Evolutionary conservation across 2,113 vertebrate species (phyloP).

Genomic region (Pagrus major): DNA sequence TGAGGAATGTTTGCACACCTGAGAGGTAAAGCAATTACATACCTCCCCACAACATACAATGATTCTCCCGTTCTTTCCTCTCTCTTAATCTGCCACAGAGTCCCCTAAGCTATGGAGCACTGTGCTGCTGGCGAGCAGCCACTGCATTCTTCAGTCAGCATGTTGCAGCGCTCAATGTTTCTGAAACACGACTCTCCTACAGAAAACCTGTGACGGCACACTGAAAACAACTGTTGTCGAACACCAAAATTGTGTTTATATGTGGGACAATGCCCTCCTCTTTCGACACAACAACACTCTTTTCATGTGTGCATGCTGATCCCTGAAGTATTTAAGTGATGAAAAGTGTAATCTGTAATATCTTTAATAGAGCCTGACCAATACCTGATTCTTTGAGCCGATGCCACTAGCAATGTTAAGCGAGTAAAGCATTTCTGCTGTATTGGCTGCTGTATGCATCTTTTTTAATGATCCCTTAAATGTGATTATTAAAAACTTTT

Average conservation of each 20-base stretch:
- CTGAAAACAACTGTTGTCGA: neutral
- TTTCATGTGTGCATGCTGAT: slow-evolving; percentile 3
- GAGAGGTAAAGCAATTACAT: neutral
- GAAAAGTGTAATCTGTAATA: slow-evolving; percentile 9
- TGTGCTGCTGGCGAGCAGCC: slow-evolving; percentile 40
- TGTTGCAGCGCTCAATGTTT: slow-evolving; percentile 19
- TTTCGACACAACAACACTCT: neutral
- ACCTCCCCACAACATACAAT: neutral
- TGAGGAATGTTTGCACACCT: neutral
- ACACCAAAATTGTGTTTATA: neutral
- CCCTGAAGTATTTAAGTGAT: neutral
- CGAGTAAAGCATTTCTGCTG: too few relatives aligned
- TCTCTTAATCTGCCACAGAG: slow-evolving; percentile 16
- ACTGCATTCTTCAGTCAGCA: slow-evolving; percentile 22
- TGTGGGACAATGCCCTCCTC: neutral
- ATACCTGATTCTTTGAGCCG: too few relatives aligned
- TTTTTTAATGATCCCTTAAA: too few relatives aligned
- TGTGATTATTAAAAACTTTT: too few relatives aligned
- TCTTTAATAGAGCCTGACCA: too few relatives aligned
- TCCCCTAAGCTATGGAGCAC: slow-evolving; percentile 15
- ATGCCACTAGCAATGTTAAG: too few relatives aligned
- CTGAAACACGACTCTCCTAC: neutral
- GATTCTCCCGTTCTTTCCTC: neutral
- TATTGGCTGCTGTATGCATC: too few relatives aligned
- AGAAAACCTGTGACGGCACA: slow-evolving; percentile 7